Base-by-base conservation (phyloP, 2,797 vertebrate species). In the Garrulus glandarius region DNA sequence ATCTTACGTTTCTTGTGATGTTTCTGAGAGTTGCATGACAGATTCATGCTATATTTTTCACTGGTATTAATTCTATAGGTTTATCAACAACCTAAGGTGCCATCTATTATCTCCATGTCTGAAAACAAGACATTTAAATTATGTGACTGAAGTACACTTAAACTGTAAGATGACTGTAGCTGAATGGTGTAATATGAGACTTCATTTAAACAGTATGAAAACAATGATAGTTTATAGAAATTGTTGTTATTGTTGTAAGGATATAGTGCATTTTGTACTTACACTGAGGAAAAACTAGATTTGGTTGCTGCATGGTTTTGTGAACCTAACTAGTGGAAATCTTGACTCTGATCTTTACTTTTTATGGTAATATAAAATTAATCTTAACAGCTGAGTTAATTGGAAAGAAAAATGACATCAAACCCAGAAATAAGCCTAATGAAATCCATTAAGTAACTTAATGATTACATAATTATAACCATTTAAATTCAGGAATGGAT, bases 381-480 rank as follows among this genome's bases (percentile, higher is more conserved):
- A 96, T 97, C 82, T 88, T 90, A 97, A 86, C 68, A 84, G 84
- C 70, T 95, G 93, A 96, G 87, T 91, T 98, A 97, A 97, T 96
- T 97, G 96, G 94, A 86, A 93, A 95, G 95, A 96, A 96, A 97
- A 97, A 96, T 83, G 16, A 85, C 76, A 96, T 84, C 70, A 90
- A 95, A 88, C 29, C 57, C 84, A 95, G 92, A 95, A 96, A 95
- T 87, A 96, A 94, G 76, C 67, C 79, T 96, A 95, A 96, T 94
- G 91, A 97, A 96, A 84, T 91, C 89, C 57, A 94, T 96, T 97
- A 95, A 97, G 87, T 96, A 95, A 97, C 90, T 94, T 97, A 97
- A 97, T 92, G 93, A 96, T 97, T 95, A 88, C 53, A 86, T 91
- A 95, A 94, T 97, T 95, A 81, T 75, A 32, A 81, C 87, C 14